Percentiles rank a stretch among this genome's conserved stretches.
These are phyloP conservation scores for Drosophila serrata DNA, from an alignment of 1,140 invertebrate species.

Conservation along the genomic window DNA sequence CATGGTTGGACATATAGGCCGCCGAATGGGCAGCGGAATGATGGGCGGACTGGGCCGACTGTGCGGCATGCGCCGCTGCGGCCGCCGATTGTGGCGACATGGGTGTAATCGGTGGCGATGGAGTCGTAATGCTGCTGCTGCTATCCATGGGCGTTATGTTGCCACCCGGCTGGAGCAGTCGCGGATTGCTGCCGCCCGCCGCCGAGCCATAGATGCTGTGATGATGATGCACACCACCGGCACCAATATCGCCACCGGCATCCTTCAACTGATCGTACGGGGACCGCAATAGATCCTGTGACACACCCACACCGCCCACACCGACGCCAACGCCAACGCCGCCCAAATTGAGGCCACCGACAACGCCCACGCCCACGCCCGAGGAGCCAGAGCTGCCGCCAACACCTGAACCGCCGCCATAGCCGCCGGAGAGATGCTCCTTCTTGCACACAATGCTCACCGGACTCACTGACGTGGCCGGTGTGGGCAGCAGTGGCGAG, in stretches of 20 bases:
- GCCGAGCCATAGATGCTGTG: slow-evolving; percentile 81
- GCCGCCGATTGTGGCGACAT: slow-evolving; percentile 86
- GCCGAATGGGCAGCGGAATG: slow-evolving; percentile 75
- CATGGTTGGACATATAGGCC: slow-evolving; percentile 84
- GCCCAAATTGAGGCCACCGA: slow-evolving; percentile 24
- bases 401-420: slow-evolving; percentile 51
- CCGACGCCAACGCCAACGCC: slow-evolving; percentile 24
- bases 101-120: slow-evolving; percentile 88
- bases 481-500: slow-evolving; percentile 87
- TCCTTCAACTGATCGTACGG: slow-evolving; percentile 81
- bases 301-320: slow-evolving; percentile 38
- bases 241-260: slow-evolving; percentile 74
- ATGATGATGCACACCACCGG: slow-evolving; percentile 64
- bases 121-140: slow-evolving; percentile 89
- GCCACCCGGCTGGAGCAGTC: slow-evolving; percentile 85
- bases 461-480: slow-evolving; percentile 88
- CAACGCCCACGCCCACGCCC: slow-evolving; percentile 7
- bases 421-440: slow-evolving; percentile 86
- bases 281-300: slow-evolving; percentile 63
- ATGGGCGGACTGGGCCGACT: slow-evolving; percentile 73
- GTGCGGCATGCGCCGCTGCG: slow-evolving; percentile 76
- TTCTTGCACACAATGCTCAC: slow-evolving; percentile 89
- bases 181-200: slow-evolving; percentile 80
- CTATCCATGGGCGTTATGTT: slow-evolving; percentile 88
- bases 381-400: slow-evolving; percentile 25